phyloP scores from a whole-genome alignment of 1,140 invertebrate species.

The Heliconius congener region DNA sequence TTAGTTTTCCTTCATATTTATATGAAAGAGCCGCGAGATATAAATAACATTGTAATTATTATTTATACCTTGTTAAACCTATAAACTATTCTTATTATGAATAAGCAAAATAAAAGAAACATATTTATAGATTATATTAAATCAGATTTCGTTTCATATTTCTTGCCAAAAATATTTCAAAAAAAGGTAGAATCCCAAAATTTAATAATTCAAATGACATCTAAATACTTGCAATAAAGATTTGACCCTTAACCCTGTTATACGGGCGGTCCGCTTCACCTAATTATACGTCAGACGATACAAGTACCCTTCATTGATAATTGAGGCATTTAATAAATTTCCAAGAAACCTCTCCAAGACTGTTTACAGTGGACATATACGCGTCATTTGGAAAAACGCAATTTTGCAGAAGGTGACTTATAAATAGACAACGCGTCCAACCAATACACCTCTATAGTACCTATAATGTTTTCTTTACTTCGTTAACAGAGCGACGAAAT shows the following conservation, averaged over 20 bases:
- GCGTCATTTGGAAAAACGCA: background rate
- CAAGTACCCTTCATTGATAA: constrained; percentile 10
- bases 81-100: too few species aligned
- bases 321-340: constrained; percentile 1
- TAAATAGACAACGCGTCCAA: background rate
- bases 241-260: constrained; percentile 30
- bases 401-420: background rate
- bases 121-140: too few species aligned
- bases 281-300: constrained; percentile 19
- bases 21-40: background rate
- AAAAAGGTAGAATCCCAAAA: background rate
- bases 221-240: constrained; percentile 30
- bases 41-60: background rate
- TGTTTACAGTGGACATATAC: background rate
- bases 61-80: too few species aligned
- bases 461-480: background rate
- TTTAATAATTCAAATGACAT: background rate
- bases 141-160: background rate
- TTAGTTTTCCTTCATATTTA: background rate
- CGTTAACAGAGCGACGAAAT: too few species aligned
- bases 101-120: too few species aligned
- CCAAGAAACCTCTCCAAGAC: background rate
- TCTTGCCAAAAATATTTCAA: background rate
- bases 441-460: background rate
- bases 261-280: constrained; percentile 11